Evolutionary conservation across 1,140 invertebrate species (phyloP), one percentile per base, ranked within the genome.

Genomic region (Drosophila tsacasi): DNA sequence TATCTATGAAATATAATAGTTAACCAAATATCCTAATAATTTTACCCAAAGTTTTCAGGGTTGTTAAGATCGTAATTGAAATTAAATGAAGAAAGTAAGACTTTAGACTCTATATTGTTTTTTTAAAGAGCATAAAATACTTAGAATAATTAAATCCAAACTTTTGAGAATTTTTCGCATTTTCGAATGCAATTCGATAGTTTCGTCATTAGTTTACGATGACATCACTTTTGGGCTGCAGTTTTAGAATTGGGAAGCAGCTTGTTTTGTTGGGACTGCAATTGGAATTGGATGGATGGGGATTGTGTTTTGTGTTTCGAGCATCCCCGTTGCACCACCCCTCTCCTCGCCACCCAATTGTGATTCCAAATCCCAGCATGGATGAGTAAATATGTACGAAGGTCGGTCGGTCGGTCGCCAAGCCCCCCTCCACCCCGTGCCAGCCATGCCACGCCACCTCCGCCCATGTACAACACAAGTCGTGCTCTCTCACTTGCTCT

Each of bases 351-450:
- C 54, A n/a, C 54, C 72, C 59, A 37, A 59, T 72, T 72, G 49
- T 57, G 50, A 73, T 61, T 73, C 68, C 55, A 74, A 79, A 67
- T 73, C 66, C 60, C 76, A 79, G 40, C 58, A 69, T 81, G 79
- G 83, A 71, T 79, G 83, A 85, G 83, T 85, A 86, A 81, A 85
- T 85, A 86, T 74, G 72, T 75, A 73, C 55, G 69, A 73, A 73
- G 69, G 69, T 73, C 69, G 68, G 67, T 67, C 47, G 69, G 69
- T 73, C 69, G 68, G 67, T 67, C 47, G 40, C 69, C 52, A 32
- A 39, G 2, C 21, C 49, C 30, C 39, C 37, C 15, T 21, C 19
- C 66, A 37, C 69, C 68, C 25, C 39, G 35, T 23, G 35, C 5
- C 15, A 25, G 9, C 35, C 35, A 21, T 57, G 35, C 44, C 27